A percentile compares a stretch with the other conserved stretches of the same genome.
These are phyloP conservation scores for Holotrichia oblita DNA, from an alignment of 1,140 invertebrate genomes.

Conservation along the genomic window DNA sequence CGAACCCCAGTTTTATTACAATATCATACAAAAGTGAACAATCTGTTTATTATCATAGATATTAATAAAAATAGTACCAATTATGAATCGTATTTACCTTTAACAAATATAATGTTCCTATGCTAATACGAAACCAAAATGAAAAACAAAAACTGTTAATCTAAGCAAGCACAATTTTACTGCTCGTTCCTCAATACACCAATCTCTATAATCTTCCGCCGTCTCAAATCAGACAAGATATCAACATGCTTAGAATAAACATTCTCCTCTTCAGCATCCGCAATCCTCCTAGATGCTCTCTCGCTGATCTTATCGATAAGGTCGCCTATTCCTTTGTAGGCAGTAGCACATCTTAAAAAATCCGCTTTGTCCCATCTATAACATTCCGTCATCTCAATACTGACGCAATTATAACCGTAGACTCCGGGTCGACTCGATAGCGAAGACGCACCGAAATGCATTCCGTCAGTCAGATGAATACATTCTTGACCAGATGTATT, in stretches of 20 bases:
- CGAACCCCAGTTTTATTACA: no score
- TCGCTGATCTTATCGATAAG: neutral
- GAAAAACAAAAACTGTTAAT: no score
- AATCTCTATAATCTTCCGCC: constrained; percentile 18
- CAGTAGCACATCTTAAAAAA: constrained; percentile 1
- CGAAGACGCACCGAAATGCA: constrained; percentile 40
- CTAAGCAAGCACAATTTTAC: neutral
- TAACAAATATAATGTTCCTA: no score
- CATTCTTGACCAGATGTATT: neutral
- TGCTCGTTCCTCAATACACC: neutral
- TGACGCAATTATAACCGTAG: constrained; percentile 35
- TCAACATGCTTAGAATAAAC: neutral
- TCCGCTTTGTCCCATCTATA: constrained; percentile 43
- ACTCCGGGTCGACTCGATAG: neutral
- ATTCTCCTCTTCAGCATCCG: neutral
- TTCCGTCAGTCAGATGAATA: constrained; percentile 27
- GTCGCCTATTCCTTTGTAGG: constrained; percentile 6
- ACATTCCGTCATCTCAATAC: constrained; percentile 45
- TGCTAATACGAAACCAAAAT: no score
- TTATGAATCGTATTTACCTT: no score
- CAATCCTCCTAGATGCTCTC: neutral
- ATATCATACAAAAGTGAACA: no score
- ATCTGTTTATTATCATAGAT: no score
- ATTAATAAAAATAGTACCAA: no score
- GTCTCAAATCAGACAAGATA: neutral